Percentiles rank a stretch among this genome's conserved stretches.
These are phyloP conservation scores for Drosophila lini DNA, from an alignment of 1,140 invertebrate genomes.

Conservation along the genomic window DNA sequence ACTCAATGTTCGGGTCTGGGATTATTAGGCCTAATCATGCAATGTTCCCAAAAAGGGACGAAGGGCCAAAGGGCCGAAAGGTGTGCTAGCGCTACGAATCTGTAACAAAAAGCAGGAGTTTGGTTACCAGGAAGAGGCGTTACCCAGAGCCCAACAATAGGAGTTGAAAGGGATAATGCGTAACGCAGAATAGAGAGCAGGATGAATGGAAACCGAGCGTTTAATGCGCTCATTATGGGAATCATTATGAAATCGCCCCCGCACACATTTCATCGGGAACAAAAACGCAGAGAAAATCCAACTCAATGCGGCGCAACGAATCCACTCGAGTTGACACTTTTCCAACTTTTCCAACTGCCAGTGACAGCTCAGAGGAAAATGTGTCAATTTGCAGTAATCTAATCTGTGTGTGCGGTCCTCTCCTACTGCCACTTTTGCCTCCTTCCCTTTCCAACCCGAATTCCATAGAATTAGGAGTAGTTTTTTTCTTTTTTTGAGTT, in stretches of 20 bases:
- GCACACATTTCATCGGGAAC: conserved; percentile 20
- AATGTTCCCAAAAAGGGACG: conserved; percentile 37
- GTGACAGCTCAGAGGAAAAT: conserved; percentile 62
- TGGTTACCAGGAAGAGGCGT: conserved; percentile 79
- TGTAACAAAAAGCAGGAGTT: conserved; percentile 69
- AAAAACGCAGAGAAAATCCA: conserved; percentile 16
- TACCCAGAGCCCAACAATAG: conserved; percentile 66
- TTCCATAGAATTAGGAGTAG: conserved; percentile 61
- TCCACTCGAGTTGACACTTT: conserved; percentile 41
- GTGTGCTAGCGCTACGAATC: conserved; percentile 58
- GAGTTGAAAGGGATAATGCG: conserved; percentile 68
- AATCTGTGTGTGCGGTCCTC: conserved; percentile 74
- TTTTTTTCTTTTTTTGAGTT: conserved; percentile 28
- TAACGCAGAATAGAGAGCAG: conserved; percentile 59
- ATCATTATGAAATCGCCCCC: conserved; percentile 16
- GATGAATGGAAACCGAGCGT: conserved; percentile 34
- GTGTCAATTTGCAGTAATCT: conserved; percentile 81
- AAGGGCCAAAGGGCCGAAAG: conserved; percentile 17
- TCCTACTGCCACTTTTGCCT: not conserved
- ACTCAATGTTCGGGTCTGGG: conserved; percentile 46
- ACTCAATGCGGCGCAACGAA: conserved; percentile 66
- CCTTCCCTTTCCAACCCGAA: conserved; percentile 31
- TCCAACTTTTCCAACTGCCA: conserved; percentile 39
- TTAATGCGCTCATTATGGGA: conserved; percentile 40
- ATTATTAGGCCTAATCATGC: conserved; percentile 76